A percentile compares a stretch with the other conserved stretches of the same genome.
These are phyloP conservation scores for Anastrepha obliqua DNA, from an alignment of 1,140 invertebrate genomes.

Conservation along the genomic window DNA sequence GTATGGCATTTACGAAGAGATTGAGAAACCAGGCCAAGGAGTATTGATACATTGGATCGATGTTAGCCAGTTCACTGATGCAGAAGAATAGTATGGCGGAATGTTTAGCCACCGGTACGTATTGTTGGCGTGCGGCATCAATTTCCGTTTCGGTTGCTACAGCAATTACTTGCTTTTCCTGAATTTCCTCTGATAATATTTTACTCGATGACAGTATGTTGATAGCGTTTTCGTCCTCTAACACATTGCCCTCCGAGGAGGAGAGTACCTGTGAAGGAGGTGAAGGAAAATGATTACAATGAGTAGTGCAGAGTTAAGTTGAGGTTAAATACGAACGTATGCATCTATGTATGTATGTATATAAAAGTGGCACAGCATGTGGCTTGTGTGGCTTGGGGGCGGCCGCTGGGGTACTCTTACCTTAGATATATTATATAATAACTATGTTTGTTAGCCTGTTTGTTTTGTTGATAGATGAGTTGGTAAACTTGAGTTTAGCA, in stretches of 20 bases:
- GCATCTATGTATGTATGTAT: background rate
- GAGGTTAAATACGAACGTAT: background rate
- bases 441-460: background rate
- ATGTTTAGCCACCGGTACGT: conserved; percentile 91
- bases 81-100: conserved; percentile 94
- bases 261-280: conserved; percentile 80
- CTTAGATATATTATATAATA: background rate
- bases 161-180: conserved; percentile 89
- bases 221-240: conserved; percentile 97
- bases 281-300: background rate
- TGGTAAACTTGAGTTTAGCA: conserved; percentile 23
- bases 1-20: conserved; percentile 86
- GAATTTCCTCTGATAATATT: conserved; percentile 88
- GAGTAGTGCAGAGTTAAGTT: background rate
- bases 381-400: background rate
- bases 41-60: conserved; percentile 98
- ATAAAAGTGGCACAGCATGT: background rate
- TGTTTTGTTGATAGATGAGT: conserved; percentile 11
- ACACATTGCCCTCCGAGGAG: conserved; percentile 93
- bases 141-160: conserved; percentile 85
- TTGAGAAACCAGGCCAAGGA: conserved; percentile 93
- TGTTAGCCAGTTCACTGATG: conserved; percentile 90
- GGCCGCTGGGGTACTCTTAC: background rate
- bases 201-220: conserved; percentile 95
- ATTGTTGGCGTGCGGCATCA: conserved; percentile 87